These are phyloP conservation scores for Morone chrysops DNA, from an alignment of 2,113 vertebrate genomes.

Conservation along the genomic window DNA sequence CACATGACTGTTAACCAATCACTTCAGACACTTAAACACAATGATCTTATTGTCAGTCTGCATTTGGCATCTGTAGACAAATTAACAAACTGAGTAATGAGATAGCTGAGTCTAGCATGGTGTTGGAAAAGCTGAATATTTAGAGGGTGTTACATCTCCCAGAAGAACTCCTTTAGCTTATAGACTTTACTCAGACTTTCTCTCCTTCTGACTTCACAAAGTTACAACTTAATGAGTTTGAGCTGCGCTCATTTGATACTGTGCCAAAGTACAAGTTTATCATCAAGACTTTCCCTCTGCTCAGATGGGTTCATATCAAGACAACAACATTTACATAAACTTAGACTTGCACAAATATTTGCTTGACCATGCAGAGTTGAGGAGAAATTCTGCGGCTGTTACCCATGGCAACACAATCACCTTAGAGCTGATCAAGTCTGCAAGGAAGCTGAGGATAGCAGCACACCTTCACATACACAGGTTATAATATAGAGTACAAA, in stretches of 20 bases:
- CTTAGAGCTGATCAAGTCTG: conserved; percentile 27
- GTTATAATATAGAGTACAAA: neutral
- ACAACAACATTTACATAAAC: neutral
- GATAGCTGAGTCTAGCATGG: too few relatives aligned
- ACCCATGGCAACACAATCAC: conserved; percentile 57
- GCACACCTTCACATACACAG: conserved; percentile 12
- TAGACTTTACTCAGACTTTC: neutral
- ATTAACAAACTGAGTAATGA: too few relatives aligned
- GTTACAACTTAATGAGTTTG: conserved; percentile 18
- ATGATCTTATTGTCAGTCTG: neutral
- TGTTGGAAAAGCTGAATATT: too few relatives aligned
- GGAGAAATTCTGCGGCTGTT: conserved; percentile 23
- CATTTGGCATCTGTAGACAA: too few relatives aligned
- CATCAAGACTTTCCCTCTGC: neutral
- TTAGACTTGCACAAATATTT: conserved; percentile 10
- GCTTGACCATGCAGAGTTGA: neutral
- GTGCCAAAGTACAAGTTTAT: neutral
- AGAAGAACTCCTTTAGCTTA: neutral
- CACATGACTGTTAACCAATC: neutral
- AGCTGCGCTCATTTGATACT: neutral
- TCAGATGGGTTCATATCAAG: neutral
- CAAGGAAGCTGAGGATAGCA: conserved; percentile 7
- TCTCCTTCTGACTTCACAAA: conserved; percentile 24
- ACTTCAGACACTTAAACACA: neutral
- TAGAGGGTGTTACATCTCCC: conserved; percentile 1